Evolutionary conservation across 1,140 invertebrate species (phyloP), one percentile per base, ranked within the genome.

Genomic region (Carposina sasakii): DNA sequence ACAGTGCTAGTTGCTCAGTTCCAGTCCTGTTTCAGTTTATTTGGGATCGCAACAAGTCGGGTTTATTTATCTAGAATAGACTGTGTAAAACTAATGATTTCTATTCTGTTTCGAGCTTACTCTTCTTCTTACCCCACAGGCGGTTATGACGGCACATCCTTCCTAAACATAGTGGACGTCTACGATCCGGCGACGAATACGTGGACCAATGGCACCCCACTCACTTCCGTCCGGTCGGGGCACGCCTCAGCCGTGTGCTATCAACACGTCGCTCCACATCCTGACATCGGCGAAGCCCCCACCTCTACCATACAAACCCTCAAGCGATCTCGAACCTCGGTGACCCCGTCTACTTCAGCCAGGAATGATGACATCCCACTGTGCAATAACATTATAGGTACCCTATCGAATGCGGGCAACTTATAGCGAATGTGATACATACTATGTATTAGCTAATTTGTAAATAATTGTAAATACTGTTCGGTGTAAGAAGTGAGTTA

Each of bases 201-300:
- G 21, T 98, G 96, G 96, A 86, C 87, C 43, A 85, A 88, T 51
- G 93, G 93, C 19, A 89, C 90, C 19, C 88, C 91, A 2, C 90
- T 97, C 79, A 91, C 92, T n/a, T 94, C 93, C 33, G 93, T 92
- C 15, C 89, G 95, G 51, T 96, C 94, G 21, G 96, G 95, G 5
- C 95, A 97, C 76, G 94, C 94, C 1, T 94, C 94, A 39, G 94
- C 94, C 9, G 93, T 96, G 1, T 95, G 93, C 58, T 93, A 92
- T 75, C 90, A 92, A 68, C 86, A 87, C 36, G 86, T 88, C 9
- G 87, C 90, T 86, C 88, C 73, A 74, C 81, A 44, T 61, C 54
- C 37, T 13, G 71, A 57, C 10, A 31, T 19, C 39, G 2, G 39
- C 17, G 2, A 21, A 23, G 8, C 12, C 3, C 1, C 10, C 34